Evolutionary conservation across 1,140 invertebrate species (phyloP).

Genomic region (Leptinotarsa texana): DNA sequence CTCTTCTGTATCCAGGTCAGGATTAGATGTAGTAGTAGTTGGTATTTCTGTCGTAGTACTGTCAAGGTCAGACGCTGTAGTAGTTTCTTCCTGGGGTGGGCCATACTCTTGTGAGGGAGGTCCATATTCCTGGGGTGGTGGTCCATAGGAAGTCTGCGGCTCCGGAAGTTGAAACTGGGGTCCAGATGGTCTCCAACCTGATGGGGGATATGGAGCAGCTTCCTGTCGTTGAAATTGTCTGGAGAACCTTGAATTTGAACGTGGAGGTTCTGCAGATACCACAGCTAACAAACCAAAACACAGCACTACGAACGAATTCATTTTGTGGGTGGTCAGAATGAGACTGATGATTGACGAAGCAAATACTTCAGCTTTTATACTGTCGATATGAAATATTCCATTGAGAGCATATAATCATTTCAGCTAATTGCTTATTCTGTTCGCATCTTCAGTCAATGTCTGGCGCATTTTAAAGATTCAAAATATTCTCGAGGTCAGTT

Average conservation of each 20-base stretch:
- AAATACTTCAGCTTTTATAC: not conserved
- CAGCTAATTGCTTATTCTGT: constrained; percentile 18
- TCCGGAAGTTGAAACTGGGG: not conserved
- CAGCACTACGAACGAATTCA: constrained; percentile 7
- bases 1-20: constrained; percentile 12
- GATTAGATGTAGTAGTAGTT: constrained; percentile 13
- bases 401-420: constrained; percentile 20
- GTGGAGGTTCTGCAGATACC: not conserved
- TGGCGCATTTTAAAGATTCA: not conserved
- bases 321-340: not conserved
- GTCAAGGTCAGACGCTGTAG: constrained; percentile 14
- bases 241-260: not conserved
- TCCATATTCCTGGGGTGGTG: constrained; percentile 32
- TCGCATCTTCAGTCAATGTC: constrained; percentile 14
- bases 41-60: constrained; percentile 20
- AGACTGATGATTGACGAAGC: not conserved
- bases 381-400: not conserved
- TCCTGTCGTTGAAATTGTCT: constrained; percentile 3
- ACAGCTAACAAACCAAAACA: not conserved
- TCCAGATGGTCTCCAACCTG: constrained; percentile 16
- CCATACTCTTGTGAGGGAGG: constrained; percentile 33
- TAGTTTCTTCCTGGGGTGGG: constrained; percentile 33
- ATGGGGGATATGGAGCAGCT: constrained; percentile 19
- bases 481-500: constrained; percentile 1
- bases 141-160: constrained; percentile 5